Percentiles rank a stretch among this genome's conserved stretches.
Conservation (phyloP, 2,888 invertebrate species). For the Cheilosia vulpina region DNA sequence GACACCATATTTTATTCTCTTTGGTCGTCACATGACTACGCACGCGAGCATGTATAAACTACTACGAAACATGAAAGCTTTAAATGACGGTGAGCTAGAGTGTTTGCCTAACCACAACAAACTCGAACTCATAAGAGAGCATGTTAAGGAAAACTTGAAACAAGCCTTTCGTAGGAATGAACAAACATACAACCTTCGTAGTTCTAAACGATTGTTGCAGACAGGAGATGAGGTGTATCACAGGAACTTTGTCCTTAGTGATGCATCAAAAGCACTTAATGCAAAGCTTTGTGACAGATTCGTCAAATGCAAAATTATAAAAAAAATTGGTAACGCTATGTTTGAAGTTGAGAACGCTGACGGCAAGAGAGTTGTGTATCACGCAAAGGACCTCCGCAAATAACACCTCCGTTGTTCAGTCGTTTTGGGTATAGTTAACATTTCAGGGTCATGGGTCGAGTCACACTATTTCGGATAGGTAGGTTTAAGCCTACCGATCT, state of each 20-base stretch:
- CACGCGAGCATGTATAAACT: not conserved
- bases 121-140: not conserved
- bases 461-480: not conserved
- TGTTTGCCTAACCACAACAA: not conserved
- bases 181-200: constrained; percentile 11
- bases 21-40: not conserved
- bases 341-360: not conserved
- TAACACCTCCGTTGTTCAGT: not conserved
- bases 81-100: not conserved
- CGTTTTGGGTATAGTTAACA: not conserved
- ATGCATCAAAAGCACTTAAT: constrained; percentile 3
- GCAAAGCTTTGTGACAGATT: not conserved
- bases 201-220: not conserved
- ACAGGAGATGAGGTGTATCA: not conserved
- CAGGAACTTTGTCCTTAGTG: not conserved
- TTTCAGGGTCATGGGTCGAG: not conserved
- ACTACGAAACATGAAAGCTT: not conserved
- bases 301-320: not conserved
- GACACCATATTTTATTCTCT: not conserved
- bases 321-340: not conserved
- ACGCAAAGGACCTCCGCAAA: not conserved
- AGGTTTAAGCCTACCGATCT: not conserved
- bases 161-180: not conserved
- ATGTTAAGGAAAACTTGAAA: not conserved
- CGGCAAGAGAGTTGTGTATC: not conserved